phyloP scores from a whole-genome alignment of 2,797 vertebrate species.

The Philypnodon macrostomus region DNA sequence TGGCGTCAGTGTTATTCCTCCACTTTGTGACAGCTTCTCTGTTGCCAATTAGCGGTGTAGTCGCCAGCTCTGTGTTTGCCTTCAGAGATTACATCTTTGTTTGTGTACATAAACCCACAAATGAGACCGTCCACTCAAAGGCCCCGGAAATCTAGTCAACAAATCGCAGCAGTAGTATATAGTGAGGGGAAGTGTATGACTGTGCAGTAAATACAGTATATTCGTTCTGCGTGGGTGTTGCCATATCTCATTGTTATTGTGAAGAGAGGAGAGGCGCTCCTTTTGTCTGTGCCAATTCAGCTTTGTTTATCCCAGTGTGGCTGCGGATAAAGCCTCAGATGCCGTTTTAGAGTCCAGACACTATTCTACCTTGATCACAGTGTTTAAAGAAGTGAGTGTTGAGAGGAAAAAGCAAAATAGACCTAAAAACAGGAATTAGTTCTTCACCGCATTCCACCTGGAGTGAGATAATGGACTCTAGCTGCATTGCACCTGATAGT shows the following conservation, averaged over 20 bases:
- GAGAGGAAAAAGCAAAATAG: constrained; percentile 4
- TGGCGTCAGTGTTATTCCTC: constrained; percentile 51
- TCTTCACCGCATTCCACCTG: background rate
- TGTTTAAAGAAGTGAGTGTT: too few relatives aligned
- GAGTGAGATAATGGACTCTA: background rate
- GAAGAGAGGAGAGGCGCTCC: constrained; percentile 1
- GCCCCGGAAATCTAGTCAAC: constrained; percentile 41
- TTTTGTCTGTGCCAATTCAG: constrained; percentile 2
- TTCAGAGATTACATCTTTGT: constrained; percentile 66
- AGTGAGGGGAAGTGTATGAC: constrained; percentile 10
- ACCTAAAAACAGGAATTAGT: constrained; percentile 14
- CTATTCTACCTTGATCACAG: constrained; percentile 19
- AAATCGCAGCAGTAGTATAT: constrained; percentile 30
- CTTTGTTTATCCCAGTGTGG: background rate
- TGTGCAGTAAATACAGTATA: background rate
- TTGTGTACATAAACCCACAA: constrained; percentile 62
- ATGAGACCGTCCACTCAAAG: constrained; percentile 60
- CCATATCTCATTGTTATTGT: background rate
- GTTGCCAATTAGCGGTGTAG: constrained; percentile 68
- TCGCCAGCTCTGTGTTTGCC: constrained; percentile 56
- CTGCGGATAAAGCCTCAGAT: background rate
- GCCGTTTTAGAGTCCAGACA: background rate
- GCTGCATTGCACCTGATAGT: constrained; percentile 1
- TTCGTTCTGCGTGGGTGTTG: background rate
- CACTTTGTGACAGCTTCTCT: constrained; percentile 57